Percentiles rank a stretch among this genome's conserved stretches.
Evolutionary conservation across 2,888 invertebrate species (phyloP).

Genomic region (Epinotia ramella): DNA sequence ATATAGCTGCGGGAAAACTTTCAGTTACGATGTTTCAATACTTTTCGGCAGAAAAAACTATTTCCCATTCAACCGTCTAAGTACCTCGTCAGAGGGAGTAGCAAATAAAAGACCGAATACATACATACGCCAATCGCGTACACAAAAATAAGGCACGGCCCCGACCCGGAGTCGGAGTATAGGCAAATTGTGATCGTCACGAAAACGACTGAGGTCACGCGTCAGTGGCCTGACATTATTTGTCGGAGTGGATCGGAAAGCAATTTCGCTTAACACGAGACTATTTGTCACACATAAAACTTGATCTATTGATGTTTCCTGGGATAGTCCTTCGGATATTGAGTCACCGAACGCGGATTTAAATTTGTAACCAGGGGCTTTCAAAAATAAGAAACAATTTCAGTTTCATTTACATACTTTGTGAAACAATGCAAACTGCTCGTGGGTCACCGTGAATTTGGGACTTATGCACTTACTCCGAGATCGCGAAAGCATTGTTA

Average conservation of each 20-base stretch:
- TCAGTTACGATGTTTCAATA: constrained; percentile 21
- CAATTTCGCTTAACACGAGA: constrained; percentile 81
- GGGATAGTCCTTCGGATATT: constrained; percentile 63
- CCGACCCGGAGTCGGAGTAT: constrained; percentile 62
- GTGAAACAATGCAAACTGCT: neutral
- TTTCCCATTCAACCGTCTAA: constrained; percentile 59
- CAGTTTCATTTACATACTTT: neutral
- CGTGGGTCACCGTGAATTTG: neutral
- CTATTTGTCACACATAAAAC: constrained; percentile 84
- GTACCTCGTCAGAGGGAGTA: constrained; percentile 56
- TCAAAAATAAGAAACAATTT: neutral
- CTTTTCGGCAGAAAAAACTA: constrained; percentile 52
- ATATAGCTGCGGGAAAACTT: constrained; percentile 1
- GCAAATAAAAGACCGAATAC: constrained; percentile 65
- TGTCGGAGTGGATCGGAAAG: constrained; percentile 82
- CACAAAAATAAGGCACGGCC: constrained; percentile 63
- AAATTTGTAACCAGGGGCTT: constrained; percentile 1
- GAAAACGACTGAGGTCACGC: constrained; percentile 76
- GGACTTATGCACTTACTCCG: neutral
- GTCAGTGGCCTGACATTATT: constrained; percentile 80
- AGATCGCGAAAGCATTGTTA: neutral
- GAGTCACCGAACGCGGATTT: constrained; percentile 48
- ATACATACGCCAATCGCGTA: constrained; percentile 64
- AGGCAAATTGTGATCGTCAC: constrained; percentile 77
- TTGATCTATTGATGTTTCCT: constrained; percentile 74